These are phyloP conservation scores for Strigamia maritima DNA, from an alignment of 2,888 invertebrate genomes.

Conservation along the genomic window DNA sequence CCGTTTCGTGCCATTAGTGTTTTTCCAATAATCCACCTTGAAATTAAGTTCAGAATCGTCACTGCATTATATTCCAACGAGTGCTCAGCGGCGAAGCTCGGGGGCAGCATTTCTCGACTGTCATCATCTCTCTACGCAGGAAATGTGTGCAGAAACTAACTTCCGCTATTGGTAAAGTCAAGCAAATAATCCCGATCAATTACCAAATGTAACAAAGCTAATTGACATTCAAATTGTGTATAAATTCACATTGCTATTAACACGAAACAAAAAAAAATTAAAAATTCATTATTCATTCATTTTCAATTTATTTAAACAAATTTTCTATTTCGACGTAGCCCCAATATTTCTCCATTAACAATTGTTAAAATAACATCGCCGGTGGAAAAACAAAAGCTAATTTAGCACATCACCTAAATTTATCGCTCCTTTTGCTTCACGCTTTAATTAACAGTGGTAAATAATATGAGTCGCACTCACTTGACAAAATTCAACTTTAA, in stretches of 20 bases:
- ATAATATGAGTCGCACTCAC: constrained; percentile 28
- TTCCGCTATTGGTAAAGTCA: neutral
- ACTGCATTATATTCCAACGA: neutral
- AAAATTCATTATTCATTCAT: neutral
- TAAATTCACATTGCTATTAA: no score
- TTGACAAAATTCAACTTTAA: constrained; percentile 31
- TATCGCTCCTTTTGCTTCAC: constrained; percentile 25
- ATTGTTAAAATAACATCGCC: constrained; percentile 17
- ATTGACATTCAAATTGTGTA: neutral
- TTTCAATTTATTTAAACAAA: neutral
- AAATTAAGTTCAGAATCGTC: neutral
- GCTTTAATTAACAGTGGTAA: constrained; percentile 32
- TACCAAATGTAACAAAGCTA: neutral
- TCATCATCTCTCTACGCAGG: neutral
- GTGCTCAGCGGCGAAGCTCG: neutral
- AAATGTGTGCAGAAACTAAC: neutral
- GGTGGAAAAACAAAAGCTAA: constrained; percentile 26
- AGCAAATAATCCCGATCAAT: neutral
- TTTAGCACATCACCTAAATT: constrained; percentile 22
- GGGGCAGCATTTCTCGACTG: neutral
- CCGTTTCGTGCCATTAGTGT: neutral
- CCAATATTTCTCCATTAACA: neutral
- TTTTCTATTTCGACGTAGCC: neutral
- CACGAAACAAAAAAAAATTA: neutral
- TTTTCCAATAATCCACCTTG: neutral